phyloP scores from a whole-genome alignment of 2,888 invertebrate genomes.

The Chaetogeoica ovagalla region DNA sequence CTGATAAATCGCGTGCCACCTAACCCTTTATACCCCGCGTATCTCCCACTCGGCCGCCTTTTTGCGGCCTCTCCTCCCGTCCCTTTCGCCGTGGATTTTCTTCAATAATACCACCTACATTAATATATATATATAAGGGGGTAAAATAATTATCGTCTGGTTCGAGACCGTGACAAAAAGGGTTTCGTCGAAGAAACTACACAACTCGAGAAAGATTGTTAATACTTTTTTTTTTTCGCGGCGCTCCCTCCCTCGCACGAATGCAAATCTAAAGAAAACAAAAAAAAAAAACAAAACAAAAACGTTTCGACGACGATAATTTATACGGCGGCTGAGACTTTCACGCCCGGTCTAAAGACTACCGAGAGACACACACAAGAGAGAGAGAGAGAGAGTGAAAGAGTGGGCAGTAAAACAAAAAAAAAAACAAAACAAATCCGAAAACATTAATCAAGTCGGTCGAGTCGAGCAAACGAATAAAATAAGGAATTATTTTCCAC shows the following conservation, averaged over 20 bases:
- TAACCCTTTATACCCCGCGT: conserved; percentile 33
- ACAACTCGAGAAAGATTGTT: conserved; percentile 40
- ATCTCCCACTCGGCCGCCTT: too few species aligned
- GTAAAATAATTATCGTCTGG: conserved; percentile 50
- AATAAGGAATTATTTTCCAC: not conserved
- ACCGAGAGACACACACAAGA: not conserved
- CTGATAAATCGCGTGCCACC: conserved; percentile 47
- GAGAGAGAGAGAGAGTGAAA: too few species aligned
- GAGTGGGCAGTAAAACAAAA: too few species aligned
- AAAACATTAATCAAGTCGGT: conserved; percentile 46
- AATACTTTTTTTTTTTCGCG: conserved; percentile 44
- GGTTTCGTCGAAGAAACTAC: conserved; percentile 42
- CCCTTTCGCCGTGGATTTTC: conserved; percentile 2
- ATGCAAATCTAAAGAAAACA: conserved; percentile 36
- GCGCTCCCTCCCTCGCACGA: conserved; percentile 14
- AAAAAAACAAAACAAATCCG: conserved; percentile 28
- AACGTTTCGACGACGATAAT: conserved; percentile 26
- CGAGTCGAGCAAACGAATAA: conserved; percentile 39
- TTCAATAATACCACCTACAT: conserved; percentile 27
- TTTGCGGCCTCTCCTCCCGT: not conserved
- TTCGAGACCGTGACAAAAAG: conserved; percentile 41
- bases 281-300: not conserved
- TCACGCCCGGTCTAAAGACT: conserved; percentile 6
- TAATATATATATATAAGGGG: not conserved
- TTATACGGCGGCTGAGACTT: conserved; percentile 23